Evolutionary conservation across 2,797 vertebrate species (phyloP).

Genomic region (Potorous gilbertii): DNA sequence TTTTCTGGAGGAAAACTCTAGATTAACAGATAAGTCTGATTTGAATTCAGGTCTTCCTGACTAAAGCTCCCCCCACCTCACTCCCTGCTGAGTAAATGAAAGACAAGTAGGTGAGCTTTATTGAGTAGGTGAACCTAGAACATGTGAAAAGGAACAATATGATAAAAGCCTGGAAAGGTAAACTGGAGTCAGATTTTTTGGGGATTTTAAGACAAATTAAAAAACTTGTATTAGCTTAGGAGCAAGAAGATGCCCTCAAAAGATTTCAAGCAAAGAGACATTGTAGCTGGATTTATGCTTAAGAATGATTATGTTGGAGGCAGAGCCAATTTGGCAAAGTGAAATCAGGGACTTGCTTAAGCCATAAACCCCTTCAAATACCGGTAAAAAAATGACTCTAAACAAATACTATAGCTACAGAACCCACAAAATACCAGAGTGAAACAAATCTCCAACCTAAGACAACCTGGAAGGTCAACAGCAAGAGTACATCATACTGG

Average conservation of each 20-base stretch:
- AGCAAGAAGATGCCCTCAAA: neutral
- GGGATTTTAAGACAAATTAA: neutral
- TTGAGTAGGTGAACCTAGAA: neutral
- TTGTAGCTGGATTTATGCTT: neutral
- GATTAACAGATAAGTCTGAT: neutral
- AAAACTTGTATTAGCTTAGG: neutral
- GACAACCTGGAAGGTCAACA: too few relatives aligned
- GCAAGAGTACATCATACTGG: too few relatives aligned
- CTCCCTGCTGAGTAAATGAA: neutral
- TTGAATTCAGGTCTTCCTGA: neutral
- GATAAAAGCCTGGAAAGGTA: neutral
- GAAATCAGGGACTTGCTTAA: too few relatives aligned
- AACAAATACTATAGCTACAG: too few relatives aligned
- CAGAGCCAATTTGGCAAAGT: too few relatives aligned
- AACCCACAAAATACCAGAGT: too few relatives aligned
- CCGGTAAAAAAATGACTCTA: too few relatives aligned
- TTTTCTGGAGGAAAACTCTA: neutral
- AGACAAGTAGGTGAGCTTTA: neutral
- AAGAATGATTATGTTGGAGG: neutral
- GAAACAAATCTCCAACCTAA: too few relatives aligned
- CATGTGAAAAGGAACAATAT: neutral
- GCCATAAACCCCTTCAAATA: neutral
- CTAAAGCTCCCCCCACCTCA: rapidly evolving
- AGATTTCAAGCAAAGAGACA: too few relatives aligned
- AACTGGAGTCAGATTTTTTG: neutral